Base-by-base conservation (phyloP, 1,140 invertebrate genomes). In the Chlorops oryzae region DNA sequence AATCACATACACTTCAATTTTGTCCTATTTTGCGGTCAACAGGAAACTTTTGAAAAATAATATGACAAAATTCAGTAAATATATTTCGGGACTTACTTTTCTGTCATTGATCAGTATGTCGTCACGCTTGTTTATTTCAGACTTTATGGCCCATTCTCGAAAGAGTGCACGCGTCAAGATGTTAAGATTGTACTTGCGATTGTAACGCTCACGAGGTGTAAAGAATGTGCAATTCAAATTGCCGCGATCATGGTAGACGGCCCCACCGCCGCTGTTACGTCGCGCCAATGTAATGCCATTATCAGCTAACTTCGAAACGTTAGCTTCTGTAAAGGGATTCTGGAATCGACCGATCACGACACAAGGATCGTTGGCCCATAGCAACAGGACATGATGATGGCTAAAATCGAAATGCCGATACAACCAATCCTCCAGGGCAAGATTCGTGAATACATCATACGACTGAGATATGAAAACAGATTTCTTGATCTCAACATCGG, bases 331-430 rank as follows among this genome's bases (percentile, higher is more conserved):
- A 87, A 94, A 98, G 2, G 94, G 92, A 75, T 99, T 99, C 72
- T 98, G 96, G 75, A 98, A 90, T 32, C 91, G 78, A 2, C 96
- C 96, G 65, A 98, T 87, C 0, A 98, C 94, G 41, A 99, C 88
- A 68, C 90, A 88, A 0, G 94, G 93, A 57, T 86, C 78, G 75
- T 97, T 99, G 42, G 83, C 77, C 91, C 92, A 98, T 34, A 97
- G 72, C 59, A 98, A 76, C 60, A 98, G 74, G 1, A 95, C 74
- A 67, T 91, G 87, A 59, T 90, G 82, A 47, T 86, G 82, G 2
- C 74, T 78, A 55, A 94, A 91, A 70, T 93, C 81, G 59, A 81
- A 83, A 67, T 94, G 88, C 38, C 80, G 80, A 72, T 94, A 96
- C 39, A 97, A 74, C 93, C 93, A 97, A 65, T 96, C 89, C 75